Evolutionary conservation across 2,797 vertebrate genomes (phyloP).

Genomic region (Tokudaia tokunoshimensis): DNA sequence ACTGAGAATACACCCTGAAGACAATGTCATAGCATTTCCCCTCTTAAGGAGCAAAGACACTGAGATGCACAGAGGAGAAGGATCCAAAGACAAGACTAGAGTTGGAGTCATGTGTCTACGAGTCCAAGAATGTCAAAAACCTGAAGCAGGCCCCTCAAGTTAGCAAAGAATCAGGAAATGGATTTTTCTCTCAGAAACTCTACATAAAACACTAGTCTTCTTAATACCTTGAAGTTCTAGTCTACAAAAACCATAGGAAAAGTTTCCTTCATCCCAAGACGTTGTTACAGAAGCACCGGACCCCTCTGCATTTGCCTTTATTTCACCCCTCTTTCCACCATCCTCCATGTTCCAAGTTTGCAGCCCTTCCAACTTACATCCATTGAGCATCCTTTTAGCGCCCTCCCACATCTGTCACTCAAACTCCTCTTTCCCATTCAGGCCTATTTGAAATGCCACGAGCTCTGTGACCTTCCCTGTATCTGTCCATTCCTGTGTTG

Average conservation of each 20-base stretch:
- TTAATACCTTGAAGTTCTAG: not conserved
- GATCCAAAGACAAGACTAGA: not conserved
- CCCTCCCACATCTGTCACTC: not conserved
- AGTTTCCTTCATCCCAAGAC: not conserved
- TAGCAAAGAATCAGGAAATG: not conserved
- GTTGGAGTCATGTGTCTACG: not conserved
- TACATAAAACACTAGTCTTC: not conserved
- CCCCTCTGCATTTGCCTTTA: not conserved
- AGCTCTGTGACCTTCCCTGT: not conserved
- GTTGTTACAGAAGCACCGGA: not conserved
- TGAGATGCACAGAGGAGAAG: not conserved
- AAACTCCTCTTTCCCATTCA: conserved; percentile 20
- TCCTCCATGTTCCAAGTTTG: not conserved
- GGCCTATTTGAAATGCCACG: not conserved
- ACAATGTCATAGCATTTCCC: not conserved
- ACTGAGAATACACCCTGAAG: not conserved
- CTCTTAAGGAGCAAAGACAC: conserved; percentile 2
- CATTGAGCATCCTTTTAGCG: not conserved
- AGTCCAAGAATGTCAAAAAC: not conserved
- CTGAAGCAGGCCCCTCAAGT: not conserved
- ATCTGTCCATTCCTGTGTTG: not conserved
- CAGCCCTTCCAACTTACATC: not conserved
- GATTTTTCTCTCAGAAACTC: not conserved
- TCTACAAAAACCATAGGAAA: not conserved
- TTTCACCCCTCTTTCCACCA: not conserved